Percentiles rank a stretch among this genome's conserved stretches.
phyloP scores from a whole-genome alignment of 2,113 vertebrate genomes.

The Cryptomyrus ogoouensis region DNA sequence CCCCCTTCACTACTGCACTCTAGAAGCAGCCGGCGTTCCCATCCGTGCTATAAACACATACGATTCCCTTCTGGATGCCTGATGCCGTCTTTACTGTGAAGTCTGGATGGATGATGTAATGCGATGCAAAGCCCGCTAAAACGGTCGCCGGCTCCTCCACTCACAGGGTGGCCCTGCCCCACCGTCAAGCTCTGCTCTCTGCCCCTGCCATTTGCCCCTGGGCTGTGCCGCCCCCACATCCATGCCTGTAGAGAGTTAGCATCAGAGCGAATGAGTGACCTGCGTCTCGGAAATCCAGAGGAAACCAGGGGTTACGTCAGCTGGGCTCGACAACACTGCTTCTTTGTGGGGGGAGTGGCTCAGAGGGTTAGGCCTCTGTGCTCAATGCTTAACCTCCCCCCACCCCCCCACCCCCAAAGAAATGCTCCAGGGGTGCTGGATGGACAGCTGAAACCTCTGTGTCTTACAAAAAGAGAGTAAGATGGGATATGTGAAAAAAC shows the following conservation, averaged over 20 bases:
- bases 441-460: background rate
- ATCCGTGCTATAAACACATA: background rate
- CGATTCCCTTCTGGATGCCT: background rate
- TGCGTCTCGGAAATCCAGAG: background rate
- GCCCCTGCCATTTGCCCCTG: background rate
- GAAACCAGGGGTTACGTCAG: background rate
- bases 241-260: background rate
- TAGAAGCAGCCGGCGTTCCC: background rate
- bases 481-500: background rate
- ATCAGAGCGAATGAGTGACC: background rate
- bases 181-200: background rate
- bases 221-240: background rate
- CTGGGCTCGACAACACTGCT: background rate
- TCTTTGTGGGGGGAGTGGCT: background rate
- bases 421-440: background rate
- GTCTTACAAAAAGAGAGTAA: background rate
- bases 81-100: background rate
- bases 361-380: background rate
- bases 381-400: background rate
- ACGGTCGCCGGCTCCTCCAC: background rate
- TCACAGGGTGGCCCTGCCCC: background rate
- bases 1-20: too few species aligned
- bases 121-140: slow-evolving; percentile 2
- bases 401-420: background rate
- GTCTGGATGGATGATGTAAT: slow-evolving; percentile 16